A percentile compares a stretch with the other conserved stretches of the same genome.
phyloP scores from a whole-genome alignment of 2,888 invertebrate species.

The Tipula confusa region DNA sequence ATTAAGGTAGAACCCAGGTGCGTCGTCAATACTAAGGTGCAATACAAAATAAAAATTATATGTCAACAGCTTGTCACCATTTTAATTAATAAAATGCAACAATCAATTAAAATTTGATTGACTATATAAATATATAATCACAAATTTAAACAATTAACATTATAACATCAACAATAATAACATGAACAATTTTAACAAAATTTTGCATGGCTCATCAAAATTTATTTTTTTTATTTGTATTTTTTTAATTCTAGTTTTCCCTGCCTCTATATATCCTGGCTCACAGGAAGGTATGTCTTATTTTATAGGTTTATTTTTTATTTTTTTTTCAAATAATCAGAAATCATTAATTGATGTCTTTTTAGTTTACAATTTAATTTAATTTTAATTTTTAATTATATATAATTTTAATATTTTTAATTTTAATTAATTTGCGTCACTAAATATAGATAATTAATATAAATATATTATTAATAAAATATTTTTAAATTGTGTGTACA shows the following conservation, averaged over 20 bases:
- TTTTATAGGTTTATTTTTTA: conserved; percentile 30
- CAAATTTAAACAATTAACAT: conserved; percentile 12
- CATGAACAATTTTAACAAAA: conserved; percentile 22
- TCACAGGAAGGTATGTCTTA: conserved; percentile 45
- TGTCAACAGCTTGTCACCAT: too few species aligned
- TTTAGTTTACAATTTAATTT: not conserved
- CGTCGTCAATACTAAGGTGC: too few species aligned
- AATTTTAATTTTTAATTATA: not conserved
- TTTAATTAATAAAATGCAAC: not conserved
- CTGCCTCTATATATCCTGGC: conserved; percentile 49
- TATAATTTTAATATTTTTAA: not conserved
- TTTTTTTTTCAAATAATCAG: conserved; percentile 21
- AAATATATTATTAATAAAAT: not conserved
- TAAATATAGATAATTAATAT: not conserved
- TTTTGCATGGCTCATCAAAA: conserved; percentile 14
- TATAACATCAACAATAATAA: not conserved
- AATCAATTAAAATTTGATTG: not conserved
- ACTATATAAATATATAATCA: not conserved
- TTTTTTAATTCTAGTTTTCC: conserved; percentile 42
- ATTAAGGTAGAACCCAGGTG: too few species aligned
- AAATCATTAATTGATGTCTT: conserved; percentile 27
- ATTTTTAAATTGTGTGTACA: not conserved
- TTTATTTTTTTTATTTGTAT: conserved; percentile 33
- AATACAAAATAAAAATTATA: not conserved
- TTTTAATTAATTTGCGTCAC: not conserved